Evolutionary conservation across 1,140 invertebrate species (phyloP).

Genomic region (Monochamus saltuarius): DNA sequence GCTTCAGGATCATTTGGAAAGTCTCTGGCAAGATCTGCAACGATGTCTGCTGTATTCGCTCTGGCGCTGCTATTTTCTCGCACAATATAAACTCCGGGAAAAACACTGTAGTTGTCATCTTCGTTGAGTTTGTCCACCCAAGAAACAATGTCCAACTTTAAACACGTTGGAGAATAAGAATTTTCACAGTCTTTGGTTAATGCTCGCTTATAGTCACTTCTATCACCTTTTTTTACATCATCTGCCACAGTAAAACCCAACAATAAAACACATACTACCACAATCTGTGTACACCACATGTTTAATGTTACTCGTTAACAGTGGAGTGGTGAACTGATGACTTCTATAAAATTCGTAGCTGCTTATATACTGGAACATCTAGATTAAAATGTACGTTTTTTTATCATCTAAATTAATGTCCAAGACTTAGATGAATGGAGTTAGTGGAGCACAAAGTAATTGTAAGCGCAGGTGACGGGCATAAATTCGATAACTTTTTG

Average conservation of each 20-base stretch:
- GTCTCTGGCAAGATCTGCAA: slow-evolving; percentile 69
- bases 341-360: slow-evolving; percentile 16
- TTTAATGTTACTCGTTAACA: slow-evolving; percentile 9
- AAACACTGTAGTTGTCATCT: slow-evolving; percentile 62
- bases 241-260: slow-evolving; percentile 10
- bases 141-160: slow-evolving; percentile 76
- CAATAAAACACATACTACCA: slow-evolving; percentile 5
- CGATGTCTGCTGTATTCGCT: slow-evolving; percentile 64
- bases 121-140: slow-evolving; percentile 71
- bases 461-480: slow-evolving; percentile 41
- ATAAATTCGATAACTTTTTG: slow-evolving; percentile 20
- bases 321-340: slow-evolving; percentile 27
- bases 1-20: slow-evolving; percentile 75
- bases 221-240: slow-evolving; percentile 29
- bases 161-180: slow-evolving; percentile 71
- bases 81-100: slow-evolving; percentile 71
- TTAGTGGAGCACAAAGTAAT: slow-evolving; percentile 43
- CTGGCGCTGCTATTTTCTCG: slow-evolving; percentile 62
- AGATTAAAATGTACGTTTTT: slow-evolving; percentile 27
- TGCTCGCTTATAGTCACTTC: slow-evolving; percentile 44
- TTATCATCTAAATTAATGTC: slow-evolving; percentile 34
- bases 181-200: slow-evolving; percentile 65
- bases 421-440: slow-evolving; percentile 33
- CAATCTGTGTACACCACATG: slow-evolving; percentile 12
- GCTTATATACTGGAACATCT: slow-evolving; percentile 34